A percentile compares a stretch with the other conserved stretches of the same genome.
phyloP scores from a whole-genome alignment of 2,888 invertebrate genomes.

The Tipula vernalis region DNA sequence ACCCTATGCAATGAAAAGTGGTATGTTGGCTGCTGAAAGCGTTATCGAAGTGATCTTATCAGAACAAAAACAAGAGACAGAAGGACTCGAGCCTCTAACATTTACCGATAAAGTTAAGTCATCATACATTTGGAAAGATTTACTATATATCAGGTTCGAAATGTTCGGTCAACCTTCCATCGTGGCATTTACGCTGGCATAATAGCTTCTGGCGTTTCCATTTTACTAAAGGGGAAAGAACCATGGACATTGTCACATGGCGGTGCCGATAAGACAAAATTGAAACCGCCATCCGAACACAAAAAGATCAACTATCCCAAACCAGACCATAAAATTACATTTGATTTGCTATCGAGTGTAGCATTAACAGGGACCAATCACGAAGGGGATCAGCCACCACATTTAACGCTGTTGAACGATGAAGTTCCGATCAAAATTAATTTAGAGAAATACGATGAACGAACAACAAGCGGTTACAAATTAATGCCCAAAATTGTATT shows the following conservation, averaged over 20 bases:
- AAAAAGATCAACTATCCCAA: slow-evolving; percentile 92
- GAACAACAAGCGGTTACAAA: slow-evolving; percentile 77
- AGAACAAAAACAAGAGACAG: slow-evolving; percentile 46
- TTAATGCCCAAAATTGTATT: slow-evolving; percentile 94
- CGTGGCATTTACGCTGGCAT: slow-evolving; percentile 85
- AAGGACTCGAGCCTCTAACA: slow-evolving; percentile 56
- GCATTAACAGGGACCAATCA: slow-evolving; percentile 97
- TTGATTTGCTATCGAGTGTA: slow-evolving; percentile 92
- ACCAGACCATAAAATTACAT: slow-evolving; percentile 90
- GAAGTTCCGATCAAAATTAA: slow-evolving; percentile 78
- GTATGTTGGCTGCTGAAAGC: slow-evolving; percentile 92
- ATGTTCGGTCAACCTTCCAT: slow-evolving; percentile 93
- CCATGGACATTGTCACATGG: slow-evolving; percentile 95
- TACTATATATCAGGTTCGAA: slow-evolving; percentile 73
- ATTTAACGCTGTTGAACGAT: slow-evolving; percentile 87
- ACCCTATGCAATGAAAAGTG: slow-evolving; percentile 98
- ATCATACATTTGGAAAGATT: slow-evolving; percentile 55
- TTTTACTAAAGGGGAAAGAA: slow-evolving; percentile 74
- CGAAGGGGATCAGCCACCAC: slow-evolving; percentile 93
- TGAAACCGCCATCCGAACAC: slow-evolving; percentile 74
- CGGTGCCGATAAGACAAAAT: slow-evolving; percentile 62
- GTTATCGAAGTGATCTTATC: slow-evolving; percentile 66
- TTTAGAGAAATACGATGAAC: slow-evolving; percentile 77
- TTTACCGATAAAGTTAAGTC: slow-evolving; percentile 43
- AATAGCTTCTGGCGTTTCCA: slow-evolving; percentile 80